Conservation (phyloP, 2,797 vertebrate genomes). For the Heliangelus exortis region DNA sequence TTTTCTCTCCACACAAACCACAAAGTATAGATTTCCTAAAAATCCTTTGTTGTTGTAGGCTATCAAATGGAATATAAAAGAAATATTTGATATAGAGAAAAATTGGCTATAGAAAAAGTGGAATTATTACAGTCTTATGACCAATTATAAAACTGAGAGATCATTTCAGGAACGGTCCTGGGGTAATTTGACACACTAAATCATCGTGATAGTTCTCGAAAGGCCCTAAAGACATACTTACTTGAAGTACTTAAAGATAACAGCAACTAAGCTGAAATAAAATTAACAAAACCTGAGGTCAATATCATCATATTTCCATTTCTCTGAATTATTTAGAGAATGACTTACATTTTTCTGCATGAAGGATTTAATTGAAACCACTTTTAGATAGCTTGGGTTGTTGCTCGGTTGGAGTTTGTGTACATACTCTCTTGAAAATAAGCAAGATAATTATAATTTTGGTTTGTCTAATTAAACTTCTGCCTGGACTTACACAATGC, state of each 20-base stretch:
- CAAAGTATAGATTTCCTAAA: background rate
- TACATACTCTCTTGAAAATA: background rate
- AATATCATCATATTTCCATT: background rate
- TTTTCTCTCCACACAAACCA: background rate
- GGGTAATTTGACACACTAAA: constrained; percentile 4
- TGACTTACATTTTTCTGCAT: background rate
- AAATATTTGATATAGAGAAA: background rate
- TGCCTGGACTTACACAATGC: background rate
- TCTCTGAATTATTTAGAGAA: background rate
- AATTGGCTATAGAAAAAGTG: background rate
- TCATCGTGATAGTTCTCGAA: background rate
- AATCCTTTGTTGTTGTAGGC: background rate
- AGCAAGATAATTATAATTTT: background rate
- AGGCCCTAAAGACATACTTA: background rate
- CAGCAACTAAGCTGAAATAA: background rate
- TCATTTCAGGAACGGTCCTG: background rate
- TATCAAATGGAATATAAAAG: background rate
- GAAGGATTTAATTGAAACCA: background rate
- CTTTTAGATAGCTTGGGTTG: background rate
- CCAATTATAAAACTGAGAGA: background rate
- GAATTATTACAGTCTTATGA: background rate
- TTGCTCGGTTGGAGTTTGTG: background rate
- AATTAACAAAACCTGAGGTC: background rate
- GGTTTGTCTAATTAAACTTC: background rate
- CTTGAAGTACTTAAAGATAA: background rate